Evolutionary conservation across 2,888 invertebrate genomes (phyloP).

Genomic region (Thymelicus acteon): DNA sequence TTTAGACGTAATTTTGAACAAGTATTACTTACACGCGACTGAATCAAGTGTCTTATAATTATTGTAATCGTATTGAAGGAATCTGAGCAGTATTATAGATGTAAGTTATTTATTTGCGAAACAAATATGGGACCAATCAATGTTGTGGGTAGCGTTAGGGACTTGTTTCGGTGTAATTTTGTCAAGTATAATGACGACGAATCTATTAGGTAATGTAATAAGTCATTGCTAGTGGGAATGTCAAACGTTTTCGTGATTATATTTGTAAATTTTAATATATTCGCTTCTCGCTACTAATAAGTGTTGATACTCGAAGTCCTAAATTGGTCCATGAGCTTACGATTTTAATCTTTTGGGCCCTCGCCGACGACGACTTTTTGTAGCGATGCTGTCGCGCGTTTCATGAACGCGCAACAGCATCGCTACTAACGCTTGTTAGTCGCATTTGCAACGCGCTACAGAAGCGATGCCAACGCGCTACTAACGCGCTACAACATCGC

Average conservation of each 20-base stretch:
- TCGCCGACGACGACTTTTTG: too few species aligned
- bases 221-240: neutral
- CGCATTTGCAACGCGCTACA: too few species aligned
- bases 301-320: neutral
- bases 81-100: constrained; percentile 74
- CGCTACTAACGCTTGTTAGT: too few species aligned
- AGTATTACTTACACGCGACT: constrained; percentile 50
- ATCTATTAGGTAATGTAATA: neutral
- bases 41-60: constrained; percentile 61
- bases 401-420: too few species aligned
- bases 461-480: too few species aligned
- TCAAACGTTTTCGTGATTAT: neutral
- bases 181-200: neutral
- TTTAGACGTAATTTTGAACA: constrained; percentile 37
- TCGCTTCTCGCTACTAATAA: constrained; percentile 1
- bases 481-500: too few species aligned
- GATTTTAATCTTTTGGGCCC: constrained; percentile 9
- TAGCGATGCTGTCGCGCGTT: too few species aligned
- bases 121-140: constrained; percentile 73
- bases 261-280: constrained; percentile 5
- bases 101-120: constrained; percentile 67
- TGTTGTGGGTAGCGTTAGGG: constrained; percentile 68
- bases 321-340: constrained; percentile 26
- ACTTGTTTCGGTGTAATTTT: constrained; percentile 42
- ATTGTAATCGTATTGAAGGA: constrained; percentile 52